Evolutionary conservation across 2,113 vertebrate species (phyloP).

Genomic region (Microcebus jonahi): DNA sequence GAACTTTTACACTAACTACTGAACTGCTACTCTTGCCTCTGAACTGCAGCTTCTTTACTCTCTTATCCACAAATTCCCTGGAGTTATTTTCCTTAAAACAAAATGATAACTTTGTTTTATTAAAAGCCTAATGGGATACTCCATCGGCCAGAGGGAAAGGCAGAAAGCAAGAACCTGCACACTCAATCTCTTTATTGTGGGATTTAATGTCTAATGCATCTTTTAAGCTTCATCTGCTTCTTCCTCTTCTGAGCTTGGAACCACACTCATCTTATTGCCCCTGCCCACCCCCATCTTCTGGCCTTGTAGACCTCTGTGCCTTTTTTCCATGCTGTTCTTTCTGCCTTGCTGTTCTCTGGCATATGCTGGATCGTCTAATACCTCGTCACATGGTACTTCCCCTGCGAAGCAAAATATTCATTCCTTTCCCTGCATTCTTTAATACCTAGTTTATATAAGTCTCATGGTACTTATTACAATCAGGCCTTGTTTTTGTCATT

Average conservation of each 20-base stretch:
- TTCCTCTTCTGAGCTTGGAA: neutral
- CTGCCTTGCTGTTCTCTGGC: neutral
- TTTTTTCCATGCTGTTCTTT: neutral
- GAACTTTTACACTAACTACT: neutral
- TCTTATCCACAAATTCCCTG: neutral
- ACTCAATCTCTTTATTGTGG: neutral
- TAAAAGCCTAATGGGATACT: neutral
- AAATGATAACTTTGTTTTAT: neutral
- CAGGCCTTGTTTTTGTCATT: neutral
- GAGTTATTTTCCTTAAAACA: conserved; percentile 2
- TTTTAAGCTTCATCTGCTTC: neutral
- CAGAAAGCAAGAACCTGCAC: no score
- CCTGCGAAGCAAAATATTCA: neutral
- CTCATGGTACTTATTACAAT: neutral
- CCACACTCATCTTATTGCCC: accelerated
- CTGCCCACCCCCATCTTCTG: accelerated
- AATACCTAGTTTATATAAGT: neutral
- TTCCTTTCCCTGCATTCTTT: neutral
- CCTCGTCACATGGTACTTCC: neutral
- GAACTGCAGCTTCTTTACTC: neutral
- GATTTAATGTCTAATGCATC: neutral
- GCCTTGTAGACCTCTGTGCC: neutral
- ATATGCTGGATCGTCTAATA: neutral
- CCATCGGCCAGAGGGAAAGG: neutral
- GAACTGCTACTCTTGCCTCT: neutral